These are phyloP conservation scores for Otis tarda DNA, from an alignment of 2,113 vertebrate species.

Conservation along the genomic window DNA sequence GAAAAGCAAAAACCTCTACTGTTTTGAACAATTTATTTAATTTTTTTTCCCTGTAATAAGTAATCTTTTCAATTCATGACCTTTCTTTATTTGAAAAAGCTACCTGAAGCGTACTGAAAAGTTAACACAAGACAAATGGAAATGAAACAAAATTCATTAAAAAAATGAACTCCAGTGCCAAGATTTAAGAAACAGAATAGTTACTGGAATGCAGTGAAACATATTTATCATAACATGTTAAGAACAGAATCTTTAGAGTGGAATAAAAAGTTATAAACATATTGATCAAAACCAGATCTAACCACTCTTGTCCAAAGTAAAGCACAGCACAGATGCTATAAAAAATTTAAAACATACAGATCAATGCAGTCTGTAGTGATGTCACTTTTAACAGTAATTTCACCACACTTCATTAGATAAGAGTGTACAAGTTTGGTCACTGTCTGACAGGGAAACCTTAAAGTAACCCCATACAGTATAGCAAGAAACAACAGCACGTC, in stretches of 20 bases:
- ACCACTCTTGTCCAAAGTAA: background rate
- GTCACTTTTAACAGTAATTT: background rate
- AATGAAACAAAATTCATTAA: background rate
- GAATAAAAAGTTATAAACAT: background rate
- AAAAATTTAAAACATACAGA: background rate
- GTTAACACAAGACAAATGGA: background rate
- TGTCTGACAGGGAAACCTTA: background rate
- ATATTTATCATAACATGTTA: background rate
- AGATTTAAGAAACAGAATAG: background rate
- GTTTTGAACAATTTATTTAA: constrained; percentile 51
- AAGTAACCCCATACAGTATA: background rate
- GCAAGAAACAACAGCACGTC: background rate
- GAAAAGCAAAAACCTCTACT: constrained; percentile 53
- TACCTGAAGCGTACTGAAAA: background rate
- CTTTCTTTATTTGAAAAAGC: background rate
- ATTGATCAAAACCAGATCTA: constrained; percentile 20
- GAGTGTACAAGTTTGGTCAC: background rate
- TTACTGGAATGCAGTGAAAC: background rate
- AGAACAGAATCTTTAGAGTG: background rate
- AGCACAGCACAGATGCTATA: background rate
- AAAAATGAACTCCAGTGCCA: background rate
- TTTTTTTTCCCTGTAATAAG: constrained; percentile 18
- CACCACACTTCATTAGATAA: background rate
- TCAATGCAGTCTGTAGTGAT: background rate
- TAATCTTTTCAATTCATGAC: constrained; percentile 10